Evolutionary conservation across 64 coral and sea anemone genomes (phyloP), one percentile per base, ranked within the genome.

Genomic region (Trachythela sp.): DNA sequence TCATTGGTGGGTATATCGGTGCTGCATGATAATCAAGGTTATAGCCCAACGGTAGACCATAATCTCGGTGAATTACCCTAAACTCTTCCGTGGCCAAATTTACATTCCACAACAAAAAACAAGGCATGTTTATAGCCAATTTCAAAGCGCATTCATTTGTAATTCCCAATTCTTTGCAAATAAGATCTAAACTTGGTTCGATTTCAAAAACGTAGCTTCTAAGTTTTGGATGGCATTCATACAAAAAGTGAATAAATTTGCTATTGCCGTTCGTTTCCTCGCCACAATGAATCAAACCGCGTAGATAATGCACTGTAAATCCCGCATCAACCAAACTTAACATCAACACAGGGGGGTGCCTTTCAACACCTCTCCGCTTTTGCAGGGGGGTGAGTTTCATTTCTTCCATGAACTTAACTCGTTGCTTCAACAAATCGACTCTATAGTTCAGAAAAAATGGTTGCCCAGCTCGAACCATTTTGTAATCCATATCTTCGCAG

Each of bases 401-500:
- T 1, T 35, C 37, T 80, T 80, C 75, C 33, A 80, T 34, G 20
- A 34, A 80, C 31, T 39, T 35, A 0, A 80, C 75, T 5, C 75
- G 75, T 39, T 80, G 75, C 30, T 15, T 37, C 37, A 80, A 80
- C 37, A 80, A 35, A 37, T 80, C 75, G 7, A 80, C 31, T 5
- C 75, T n/a, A 22, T 80, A 80, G 33, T 80, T 35, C 2, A 80
- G 75, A 80, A 80, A 80, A 2, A 80, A 80, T 9, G 75, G 75
- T 80, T 80, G 75, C 75, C 75, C 35, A 14, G 7, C 33, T 80
- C 75, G 75, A 18, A 80, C 37, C 75, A 80, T 80, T 30, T 80
- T 80, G 75, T 80, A 80, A 20, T 80, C 75, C 33, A 80, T 80
- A 80, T 80, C 75, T 80, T 80, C 75, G 17, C 75, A 80, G 20